phyloP scores from a whole-genome alignment of 2,797 vertebrate genomes.

The Danio choprae region DNA sequence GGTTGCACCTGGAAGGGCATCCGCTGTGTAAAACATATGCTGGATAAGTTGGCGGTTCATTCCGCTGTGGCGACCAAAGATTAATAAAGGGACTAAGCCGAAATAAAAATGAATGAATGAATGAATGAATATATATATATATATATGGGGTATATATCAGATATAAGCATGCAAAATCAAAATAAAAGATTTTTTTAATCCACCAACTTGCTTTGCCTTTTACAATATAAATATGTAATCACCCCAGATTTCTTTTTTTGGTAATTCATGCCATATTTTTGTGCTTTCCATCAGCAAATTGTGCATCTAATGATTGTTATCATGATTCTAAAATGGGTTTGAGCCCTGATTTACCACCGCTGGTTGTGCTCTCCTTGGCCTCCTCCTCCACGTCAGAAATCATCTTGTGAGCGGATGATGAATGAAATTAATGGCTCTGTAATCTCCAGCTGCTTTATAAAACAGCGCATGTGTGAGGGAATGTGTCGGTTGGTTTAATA shows the following conservation, averaged over 20 bases:
- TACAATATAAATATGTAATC: not conserved
- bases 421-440: constrained; percentile 53
- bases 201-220: not conserved
- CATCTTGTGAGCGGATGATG: constrained; percentile 48
- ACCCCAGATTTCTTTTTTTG: not conserved
- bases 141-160: no score
- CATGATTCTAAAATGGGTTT: constrained; percentile 27
- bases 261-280: not conserved
- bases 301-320: constrained; percentile 24
- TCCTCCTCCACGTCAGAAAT: constrained; percentile 40
- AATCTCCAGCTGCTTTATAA: constrained; percentile 46
- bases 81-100: no score
- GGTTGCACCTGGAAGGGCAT: no score
- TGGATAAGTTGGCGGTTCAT: no score
- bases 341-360: constrained; percentile 38
- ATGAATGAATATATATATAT: no score
- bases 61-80: no score
- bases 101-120: no score
- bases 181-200: not conserved
- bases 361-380: constrained; percentile 22
- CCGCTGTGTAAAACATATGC: no score
- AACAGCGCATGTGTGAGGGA: constrained; percentile 18
- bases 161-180: no score
- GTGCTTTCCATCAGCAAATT: constrained; percentile 4
- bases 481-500: constrained; percentile 12